These are phyloP conservation scores for Darevskia mixta DNA, from an alignment of 2,797 vertebrate species.

Conservation along the genomic window DNA sequence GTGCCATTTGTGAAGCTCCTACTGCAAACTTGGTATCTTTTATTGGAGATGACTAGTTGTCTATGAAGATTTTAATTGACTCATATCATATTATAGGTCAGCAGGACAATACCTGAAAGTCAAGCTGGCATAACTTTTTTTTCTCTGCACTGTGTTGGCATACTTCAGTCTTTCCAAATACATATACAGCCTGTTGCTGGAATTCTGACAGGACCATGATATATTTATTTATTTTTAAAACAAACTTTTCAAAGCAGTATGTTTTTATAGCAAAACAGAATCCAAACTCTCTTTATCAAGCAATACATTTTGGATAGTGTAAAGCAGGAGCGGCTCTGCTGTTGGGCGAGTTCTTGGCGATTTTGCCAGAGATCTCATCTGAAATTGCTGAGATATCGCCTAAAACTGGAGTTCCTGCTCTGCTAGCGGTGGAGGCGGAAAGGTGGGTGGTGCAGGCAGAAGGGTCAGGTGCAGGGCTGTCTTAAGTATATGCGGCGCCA, in stretches of 20 bases:
- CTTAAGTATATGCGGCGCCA: too few species aligned
- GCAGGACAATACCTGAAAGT: not conserved
- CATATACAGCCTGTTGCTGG: too few species aligned
- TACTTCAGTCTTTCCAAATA: not conserved
- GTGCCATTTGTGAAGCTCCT: conserved; percentile 8
- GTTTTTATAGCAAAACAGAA: not conserved
- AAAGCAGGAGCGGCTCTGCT: not conserved
- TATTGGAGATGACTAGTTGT: not conserved
- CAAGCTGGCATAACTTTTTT: not conserved
- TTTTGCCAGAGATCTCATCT: too few species aligned
- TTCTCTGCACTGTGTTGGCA: too few species aligned
- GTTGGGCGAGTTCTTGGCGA: too few species aligned
- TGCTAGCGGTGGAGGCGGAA: too few species aligned
- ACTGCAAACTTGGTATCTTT: not conserved
- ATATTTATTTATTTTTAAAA: too few species aligned
- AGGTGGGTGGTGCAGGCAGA: too few species aligned
- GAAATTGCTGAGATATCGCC: too few species aligned
- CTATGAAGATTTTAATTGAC: not conserved
- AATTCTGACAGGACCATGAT: not conserved
- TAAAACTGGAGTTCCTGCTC: too few species aligned
- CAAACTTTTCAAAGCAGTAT: not conserved
- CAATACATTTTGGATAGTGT: not conserved
- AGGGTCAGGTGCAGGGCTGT: too few species aligned
- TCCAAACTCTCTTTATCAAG: not conserved
- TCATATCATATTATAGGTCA: not conserved